Conservation (phyloP, 1,140 invertebrate genomes). For the Aphaenogaster floridana region DNA sequence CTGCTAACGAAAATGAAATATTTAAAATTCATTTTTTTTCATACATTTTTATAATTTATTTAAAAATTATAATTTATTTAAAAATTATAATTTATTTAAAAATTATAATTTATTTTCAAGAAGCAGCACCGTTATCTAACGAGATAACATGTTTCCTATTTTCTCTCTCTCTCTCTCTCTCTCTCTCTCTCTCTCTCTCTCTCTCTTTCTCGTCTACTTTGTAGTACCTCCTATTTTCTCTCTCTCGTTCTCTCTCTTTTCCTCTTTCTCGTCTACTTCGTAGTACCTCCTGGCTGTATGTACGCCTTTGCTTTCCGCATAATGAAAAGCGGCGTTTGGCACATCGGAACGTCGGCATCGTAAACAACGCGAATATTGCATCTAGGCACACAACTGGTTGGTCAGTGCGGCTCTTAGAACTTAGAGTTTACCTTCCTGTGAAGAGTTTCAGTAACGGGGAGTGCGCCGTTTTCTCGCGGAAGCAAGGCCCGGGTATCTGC, state of each 20-base stretch:
- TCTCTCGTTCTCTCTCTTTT: no score
- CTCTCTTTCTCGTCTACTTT: not conserved
- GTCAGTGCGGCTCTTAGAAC: not conserved
- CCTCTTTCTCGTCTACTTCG: no score
- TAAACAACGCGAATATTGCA: slow-evolving; percentile 66
- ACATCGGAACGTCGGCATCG: slow-evolving; percentile 20
- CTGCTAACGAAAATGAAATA: not conserved
- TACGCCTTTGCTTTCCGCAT: slow-evolving; percentile 16
- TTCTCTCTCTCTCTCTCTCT: not conserved
- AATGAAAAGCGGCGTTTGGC: slow-evolving; percentile 63
- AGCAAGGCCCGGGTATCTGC: not conserved
- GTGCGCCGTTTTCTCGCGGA: not conserved
- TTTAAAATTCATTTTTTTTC: not conserved
- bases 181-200: not conserved
- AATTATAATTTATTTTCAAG: not conserved
- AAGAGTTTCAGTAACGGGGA: slow-evolving; percentile 9
- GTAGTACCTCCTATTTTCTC: no score
- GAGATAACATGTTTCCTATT: not conserved
- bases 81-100: not conserved
- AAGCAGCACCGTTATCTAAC: not conserved
- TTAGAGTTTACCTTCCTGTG: slow-evolving; percentile 22
- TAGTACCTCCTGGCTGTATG: not conserved
- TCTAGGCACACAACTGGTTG: slow-evolving; percentile 32
- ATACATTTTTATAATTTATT: not conserved
- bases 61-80: not conserved